Percentiles rank a stretch among this genome's conserved stretches.
Conservation (phyloP, 2,113 vertebrate species). For the Brachypodius melanocephalos region DNA sequence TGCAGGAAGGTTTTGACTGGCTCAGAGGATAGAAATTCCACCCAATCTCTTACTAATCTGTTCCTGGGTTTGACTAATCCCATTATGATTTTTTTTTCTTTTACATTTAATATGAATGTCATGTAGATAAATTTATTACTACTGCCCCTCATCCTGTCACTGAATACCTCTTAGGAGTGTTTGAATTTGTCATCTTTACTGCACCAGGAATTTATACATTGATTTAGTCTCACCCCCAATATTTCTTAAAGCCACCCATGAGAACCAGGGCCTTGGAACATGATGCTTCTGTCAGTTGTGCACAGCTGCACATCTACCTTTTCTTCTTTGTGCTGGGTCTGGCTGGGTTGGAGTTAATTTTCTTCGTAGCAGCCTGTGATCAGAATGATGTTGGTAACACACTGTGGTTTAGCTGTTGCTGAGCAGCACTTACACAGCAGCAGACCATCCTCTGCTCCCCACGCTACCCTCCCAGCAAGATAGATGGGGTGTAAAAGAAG, state of each 20-base stretch:
- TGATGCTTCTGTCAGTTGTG: neutral
- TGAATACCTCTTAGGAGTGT: neutral
- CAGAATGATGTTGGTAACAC: neutral
- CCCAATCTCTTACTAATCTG: neutral
- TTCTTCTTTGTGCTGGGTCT: neutral
- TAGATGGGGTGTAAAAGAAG: neutral
- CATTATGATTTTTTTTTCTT: neutral
- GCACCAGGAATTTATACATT: neutral
- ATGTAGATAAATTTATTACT: neutral
- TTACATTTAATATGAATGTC: neutral
- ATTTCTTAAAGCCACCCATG: neutral
- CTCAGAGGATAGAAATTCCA: neutral
- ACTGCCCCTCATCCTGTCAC: neutral
- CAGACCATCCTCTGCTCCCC: neutral
- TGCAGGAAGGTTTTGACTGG: neutral
- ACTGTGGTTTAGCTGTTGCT: neutral
- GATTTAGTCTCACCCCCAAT: fast-evolving
- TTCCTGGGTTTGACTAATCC: neutral
- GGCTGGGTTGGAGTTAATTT: neutral
- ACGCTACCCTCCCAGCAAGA: fast-evolving
- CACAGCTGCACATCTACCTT: neutral
- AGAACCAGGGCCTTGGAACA: neutral
- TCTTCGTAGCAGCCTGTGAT: neutral
- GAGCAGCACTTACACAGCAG: neutral
- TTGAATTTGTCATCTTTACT: neutral